Evolutionary conservation across 2,113 vertebrate genomes (phyloP), one percentile per base, ranked within the genome.

Genomic region (Hippocampus zosterae): DNA sequence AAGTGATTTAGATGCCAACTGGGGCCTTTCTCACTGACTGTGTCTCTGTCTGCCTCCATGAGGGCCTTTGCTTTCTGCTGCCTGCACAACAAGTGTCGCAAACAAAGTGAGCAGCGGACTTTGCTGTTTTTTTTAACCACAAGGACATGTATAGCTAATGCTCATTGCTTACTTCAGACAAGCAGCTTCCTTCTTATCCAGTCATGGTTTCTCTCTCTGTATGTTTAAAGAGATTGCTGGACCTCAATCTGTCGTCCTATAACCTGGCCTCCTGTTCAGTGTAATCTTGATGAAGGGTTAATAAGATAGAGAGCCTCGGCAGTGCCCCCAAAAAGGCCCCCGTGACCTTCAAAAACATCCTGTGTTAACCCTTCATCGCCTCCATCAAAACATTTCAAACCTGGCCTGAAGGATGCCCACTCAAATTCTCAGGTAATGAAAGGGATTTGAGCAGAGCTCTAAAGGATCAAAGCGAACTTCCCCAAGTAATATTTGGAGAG

Each of bases 401-500:
- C 71, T 56, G 53, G 78, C 60, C 79, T 73, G 64, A 79, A 76
- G 78, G 77, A 70, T 77, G 77, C 40, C 25, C 4, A 16, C 71
- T 71, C 72, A 76, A 79, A 88, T 82, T 77, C 83, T 68, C 69
- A 74, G 81, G 82, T 88, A 89, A 90, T 90, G 86, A 90, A 88
- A 87, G 66, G 77, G 84, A 81, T 88, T 69, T 78, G 62, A 70
- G 42, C 44, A 65, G 69, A 81, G 83, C 65, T 13, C 0, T 21
- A 23, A 42, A 33, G 81, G 83, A 85, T 84, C 78, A 79, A 73
- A 80, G 81, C 59, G 61, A 71, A 72, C 76, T 60, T 87, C 79
- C 83, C 81, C 23, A 41, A 7, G 69, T 66, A 48, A 84, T 79
- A 78, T 83, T 79, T 70, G 68, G 33, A 84, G 63, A 62, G 68